Evolutionary conservation across 2,888 invertebrate species (phyloP).

Genomic region (Eurois occulta): DNA sequence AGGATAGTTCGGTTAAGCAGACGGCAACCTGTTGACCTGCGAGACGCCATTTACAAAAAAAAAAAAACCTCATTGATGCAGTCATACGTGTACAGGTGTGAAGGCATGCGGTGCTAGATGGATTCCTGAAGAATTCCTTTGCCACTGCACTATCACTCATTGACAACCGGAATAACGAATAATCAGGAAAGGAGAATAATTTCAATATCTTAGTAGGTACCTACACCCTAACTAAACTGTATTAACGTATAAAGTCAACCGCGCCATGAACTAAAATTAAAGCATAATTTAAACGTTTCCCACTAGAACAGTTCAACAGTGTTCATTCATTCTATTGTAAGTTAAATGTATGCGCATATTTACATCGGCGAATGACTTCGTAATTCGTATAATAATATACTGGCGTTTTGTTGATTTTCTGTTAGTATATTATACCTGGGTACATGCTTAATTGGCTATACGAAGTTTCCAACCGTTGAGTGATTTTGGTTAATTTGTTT

Average conservation of each 20-base stretch:
- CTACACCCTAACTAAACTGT: slow-evolving; percentile 10
- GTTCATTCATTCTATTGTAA: slow-evolving; percentile 60
- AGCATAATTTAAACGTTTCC: slow-evolving; percentile 55
- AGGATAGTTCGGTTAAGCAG: too few species aligned
- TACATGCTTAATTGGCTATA: neutral
- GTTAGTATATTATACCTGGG: slow-evolving; percentile 31
- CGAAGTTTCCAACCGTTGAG: neutral
- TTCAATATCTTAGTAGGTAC: neutral
- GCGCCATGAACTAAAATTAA: slow-evolving; percentile 29
- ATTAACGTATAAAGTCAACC: neutral
- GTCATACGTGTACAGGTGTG: neutral
- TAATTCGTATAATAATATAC: slow-evolving; percentile 55
- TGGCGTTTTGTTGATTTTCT: slow-evolving; percentile 24
- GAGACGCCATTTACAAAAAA: too few species aligned
- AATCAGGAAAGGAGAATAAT: neutral
- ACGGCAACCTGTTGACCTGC: too few species aligned
- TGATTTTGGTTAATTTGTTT: neutral
- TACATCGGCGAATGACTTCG: slow-evolving; percentile 48
- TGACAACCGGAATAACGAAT: neutral
- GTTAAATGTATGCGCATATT: slow-evolving; percentile 64
- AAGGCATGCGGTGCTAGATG: too few species aligned
- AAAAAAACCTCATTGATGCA: too few species aligned
- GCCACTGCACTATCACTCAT: neutral
- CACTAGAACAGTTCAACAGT: slow-evolving; percentile 27
- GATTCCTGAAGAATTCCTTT: neutral